Evolutionary conservation across 2,113 vertebrate genomes (phyloP).

Genomic region (Epinephelus moara): DNA sequence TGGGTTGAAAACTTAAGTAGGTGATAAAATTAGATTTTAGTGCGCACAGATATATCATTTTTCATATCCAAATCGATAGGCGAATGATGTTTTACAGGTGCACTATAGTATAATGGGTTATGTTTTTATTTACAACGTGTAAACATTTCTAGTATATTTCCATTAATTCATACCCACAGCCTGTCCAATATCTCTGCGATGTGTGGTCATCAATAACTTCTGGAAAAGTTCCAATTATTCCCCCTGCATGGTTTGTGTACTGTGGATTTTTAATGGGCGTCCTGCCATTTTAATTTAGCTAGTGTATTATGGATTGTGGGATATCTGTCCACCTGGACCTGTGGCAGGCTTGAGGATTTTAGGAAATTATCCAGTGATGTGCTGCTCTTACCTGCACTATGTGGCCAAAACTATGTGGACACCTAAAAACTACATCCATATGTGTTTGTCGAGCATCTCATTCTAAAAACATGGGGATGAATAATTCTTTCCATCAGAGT

Average conservation of each 20-base stretch:
- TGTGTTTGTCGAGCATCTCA: not conserved
- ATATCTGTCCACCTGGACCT: conserved; percentile 51
- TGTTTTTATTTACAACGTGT: conserved; percentile 15
- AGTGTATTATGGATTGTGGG: conserved; percentile 68
- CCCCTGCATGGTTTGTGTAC: conserved; percentile 3
- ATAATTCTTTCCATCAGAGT: not conserved
- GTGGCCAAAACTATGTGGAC: conserved; percentile 11
- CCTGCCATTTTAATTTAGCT: conserved; percentile 80
- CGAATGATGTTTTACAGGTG: not conserved
- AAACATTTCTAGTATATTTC: not conserved
- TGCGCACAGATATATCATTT: not conserved
- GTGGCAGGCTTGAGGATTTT: conserved; percentile 27
- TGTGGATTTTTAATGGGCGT: conserved; percentile 58
- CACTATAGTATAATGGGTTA: not conserved
- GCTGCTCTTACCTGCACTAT: not conserved
- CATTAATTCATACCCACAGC: not conserved
- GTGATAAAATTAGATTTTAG: conserved; percentile 4
- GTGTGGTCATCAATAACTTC: conserved; percentile 26
- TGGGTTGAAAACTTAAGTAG: not conserved
- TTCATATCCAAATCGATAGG: not conserved
- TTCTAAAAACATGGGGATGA: not conserved
- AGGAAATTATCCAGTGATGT: conserved; percentile 48
- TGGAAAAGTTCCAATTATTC: conserved; percentile 10
- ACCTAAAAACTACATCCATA: not conserved
- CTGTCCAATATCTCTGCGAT: not conserved